Percentiles rank a stretch among this genome's conserved stretches.
Conservation (phyloP, 2,797 vertebrate genomes). For the Cyclura pinguis region DNA sequence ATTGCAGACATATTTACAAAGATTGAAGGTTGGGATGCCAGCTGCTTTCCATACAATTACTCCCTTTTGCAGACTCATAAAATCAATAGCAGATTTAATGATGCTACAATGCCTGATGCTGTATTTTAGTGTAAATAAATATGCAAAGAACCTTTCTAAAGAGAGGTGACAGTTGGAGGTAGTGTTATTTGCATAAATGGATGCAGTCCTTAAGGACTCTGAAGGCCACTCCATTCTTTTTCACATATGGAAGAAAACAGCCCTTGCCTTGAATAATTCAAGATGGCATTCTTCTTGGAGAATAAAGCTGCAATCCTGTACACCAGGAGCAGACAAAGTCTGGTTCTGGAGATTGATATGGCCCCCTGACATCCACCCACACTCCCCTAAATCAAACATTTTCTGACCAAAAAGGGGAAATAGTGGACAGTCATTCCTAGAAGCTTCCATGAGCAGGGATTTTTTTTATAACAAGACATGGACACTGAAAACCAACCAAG, state of each 20-base stretch:
- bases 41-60: neutral
- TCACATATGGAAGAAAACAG: neutral
- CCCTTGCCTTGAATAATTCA: neutral
- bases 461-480: no score
- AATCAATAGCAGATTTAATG: constrained; percentile 14
- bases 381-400: no score
- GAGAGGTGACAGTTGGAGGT: neutral
- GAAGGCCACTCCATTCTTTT: neutral
- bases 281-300: neutral
- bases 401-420: no score
- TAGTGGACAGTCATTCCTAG: no score
- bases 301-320: neutral
- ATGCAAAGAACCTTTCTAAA: neutral
- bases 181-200: constrained; percentile 15
- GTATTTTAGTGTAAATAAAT: constrained; percentile 42
- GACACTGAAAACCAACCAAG: no score
- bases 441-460: no score
- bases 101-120: neutral
- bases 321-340: neutral
- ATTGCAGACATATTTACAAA: neutral
- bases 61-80: neutral
- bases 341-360: no score
- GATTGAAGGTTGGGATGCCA: no score
- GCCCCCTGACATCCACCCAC: no score
- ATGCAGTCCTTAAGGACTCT: neutral